Evolutionary conservation across 92 coral and sea anemone genomes (phyloP), one percentile per base, ranked within the genome.

Genomic region (Zoanthus gigantus): DNA sequence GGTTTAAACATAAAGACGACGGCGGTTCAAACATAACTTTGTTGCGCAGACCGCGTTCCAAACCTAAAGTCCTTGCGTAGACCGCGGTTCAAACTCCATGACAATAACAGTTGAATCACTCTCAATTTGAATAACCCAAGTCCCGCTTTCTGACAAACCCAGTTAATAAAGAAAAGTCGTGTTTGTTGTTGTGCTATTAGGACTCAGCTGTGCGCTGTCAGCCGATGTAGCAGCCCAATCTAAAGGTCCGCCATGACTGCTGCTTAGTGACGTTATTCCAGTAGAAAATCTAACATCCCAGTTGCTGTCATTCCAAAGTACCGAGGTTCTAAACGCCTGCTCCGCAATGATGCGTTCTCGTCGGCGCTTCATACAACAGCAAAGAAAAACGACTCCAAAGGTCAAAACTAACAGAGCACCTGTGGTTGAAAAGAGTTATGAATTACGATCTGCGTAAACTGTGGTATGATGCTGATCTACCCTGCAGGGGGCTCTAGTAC

Each of bases 271-370:
- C 44, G 60, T 80, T 9, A 80, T 63, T 61, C 73, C 84, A 63
- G 74, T 79, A 2, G 84, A 80, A 34, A 63, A 79, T 44, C 73
- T 80, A 1, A 80, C 84, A 4, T 80, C 84, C 84, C 84, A 80
- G 60, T 80, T 61, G 29, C 84, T 80, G 18, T 80, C 84, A 16
- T 80, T 53, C 84, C 84, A 80, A 0, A 80, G 87, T 1, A 60
- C 78, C 82, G 77, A 75, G 57, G 83, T 86, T 16, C 74, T 48
- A 15, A 80, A 31, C 13, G 90, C 66, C 16, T 47, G 74, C 68
- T 87, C 63, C 56, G 74, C 15, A 45, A n/a, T 31, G 16, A 52
- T 88, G 58, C 77, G 83, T 14, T 46, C 54, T n/a, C 90, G 28
- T 58, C 75, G 83, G 66, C 63, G 58, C 30, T 77, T 87, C 52